Evolutionary conservation across 2,113 vertebrate species (phyloP).

Genomic region (Leiothrix lutea): DNA sequence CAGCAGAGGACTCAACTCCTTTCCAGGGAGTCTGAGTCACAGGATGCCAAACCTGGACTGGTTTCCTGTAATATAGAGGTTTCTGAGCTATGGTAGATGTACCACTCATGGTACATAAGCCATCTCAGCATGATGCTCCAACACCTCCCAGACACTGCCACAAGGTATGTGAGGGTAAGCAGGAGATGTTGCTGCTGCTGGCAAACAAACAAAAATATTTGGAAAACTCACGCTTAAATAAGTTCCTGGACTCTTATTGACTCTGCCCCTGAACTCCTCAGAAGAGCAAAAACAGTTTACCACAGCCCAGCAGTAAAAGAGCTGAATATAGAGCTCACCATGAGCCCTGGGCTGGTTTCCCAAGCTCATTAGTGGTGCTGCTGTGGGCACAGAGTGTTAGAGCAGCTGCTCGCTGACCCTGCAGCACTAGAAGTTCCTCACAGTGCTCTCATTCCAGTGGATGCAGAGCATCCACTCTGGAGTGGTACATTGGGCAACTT

Average conservation of each 20-base stretch:
- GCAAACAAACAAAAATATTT: not conserved
- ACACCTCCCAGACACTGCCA: not conserved
- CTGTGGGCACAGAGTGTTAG: not conserved
- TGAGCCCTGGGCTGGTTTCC: not conserved
- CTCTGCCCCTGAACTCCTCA: not conserved
- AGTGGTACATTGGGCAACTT: rapidly evolving
- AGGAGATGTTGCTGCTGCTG: not conserved
- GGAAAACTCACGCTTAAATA: not conserved
- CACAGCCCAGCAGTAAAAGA: not conserved
- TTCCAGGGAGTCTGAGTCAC: slow-evolving; percentile 29
- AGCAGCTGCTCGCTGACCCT: not conserved
- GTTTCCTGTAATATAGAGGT: slow-evolving; percentile 8
- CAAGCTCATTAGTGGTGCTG: not conserved
- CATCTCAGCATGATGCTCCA: not conserved
- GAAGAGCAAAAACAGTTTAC: not conserved
- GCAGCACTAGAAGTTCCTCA: not conserved
- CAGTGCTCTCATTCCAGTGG: rapidly evolving
- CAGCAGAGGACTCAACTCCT: not conserved
- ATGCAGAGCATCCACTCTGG: not conserved
- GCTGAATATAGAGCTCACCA: not conserved
- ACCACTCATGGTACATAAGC: not conserved
- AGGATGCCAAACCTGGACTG: slow-evolving; percentile 25
- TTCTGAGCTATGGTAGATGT: rapidly evolving
- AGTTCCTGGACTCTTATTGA: not conserved
- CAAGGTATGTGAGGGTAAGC: not conserved